A percentile compares a stretch with the other conserved stretches of the same genome.
Conservation (phyloP, 2,888 invertebrate species). For the Caradrina clavipalpis region DNA sequence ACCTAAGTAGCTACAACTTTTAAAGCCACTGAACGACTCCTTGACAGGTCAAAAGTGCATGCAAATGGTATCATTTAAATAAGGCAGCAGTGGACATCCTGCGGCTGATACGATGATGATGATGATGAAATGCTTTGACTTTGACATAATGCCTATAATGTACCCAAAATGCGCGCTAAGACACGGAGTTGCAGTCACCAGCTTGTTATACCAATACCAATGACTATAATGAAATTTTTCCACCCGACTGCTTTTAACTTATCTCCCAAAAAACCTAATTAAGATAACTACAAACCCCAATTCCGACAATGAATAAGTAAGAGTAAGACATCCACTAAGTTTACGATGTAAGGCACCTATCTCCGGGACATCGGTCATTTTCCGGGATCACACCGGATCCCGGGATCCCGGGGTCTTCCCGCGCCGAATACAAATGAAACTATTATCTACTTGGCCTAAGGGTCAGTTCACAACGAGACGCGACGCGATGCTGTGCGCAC, state of each 20-base stretch:
- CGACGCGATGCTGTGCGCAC: no score
- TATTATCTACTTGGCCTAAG: slow-evolving; percentile 61
- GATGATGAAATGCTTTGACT: no score
- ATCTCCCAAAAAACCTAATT: slow-evolving; percentile 17
- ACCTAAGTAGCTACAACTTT: no score
- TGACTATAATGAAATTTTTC: not conserved
- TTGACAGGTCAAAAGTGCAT: no score
- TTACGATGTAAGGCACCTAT: slow-evolving; percentile 63
- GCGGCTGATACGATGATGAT: no score
- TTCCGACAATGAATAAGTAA: slow-evolving; percentile 41
- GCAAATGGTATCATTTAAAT: no score
- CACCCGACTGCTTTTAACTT: slow-evolving; percentile 7
- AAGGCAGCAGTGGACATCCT: no score
- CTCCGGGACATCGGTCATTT: slow-evolving; percentile 68
- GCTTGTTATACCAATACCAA: no score
- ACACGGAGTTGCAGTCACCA: no score
- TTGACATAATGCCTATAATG: not conserved
- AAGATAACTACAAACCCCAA: slow-evolving; percentile 35
- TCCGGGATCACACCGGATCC: slow-evolving; percentile 53
- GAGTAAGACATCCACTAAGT: slow-evolving; percentile 51
- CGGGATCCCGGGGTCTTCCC: slow-evolving; percentile 38
- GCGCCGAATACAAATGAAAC: slow-evolving; percentile 71
- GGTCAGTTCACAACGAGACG: no score
- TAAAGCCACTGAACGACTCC: no score
- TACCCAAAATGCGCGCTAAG: no score